Percentiles rank a stretch among this genome's conserved stretches.
Evolutionary conservation across 2,113 vertebrate species (phyloP).

Genomic region (Vireo altiloquus): DNA sequence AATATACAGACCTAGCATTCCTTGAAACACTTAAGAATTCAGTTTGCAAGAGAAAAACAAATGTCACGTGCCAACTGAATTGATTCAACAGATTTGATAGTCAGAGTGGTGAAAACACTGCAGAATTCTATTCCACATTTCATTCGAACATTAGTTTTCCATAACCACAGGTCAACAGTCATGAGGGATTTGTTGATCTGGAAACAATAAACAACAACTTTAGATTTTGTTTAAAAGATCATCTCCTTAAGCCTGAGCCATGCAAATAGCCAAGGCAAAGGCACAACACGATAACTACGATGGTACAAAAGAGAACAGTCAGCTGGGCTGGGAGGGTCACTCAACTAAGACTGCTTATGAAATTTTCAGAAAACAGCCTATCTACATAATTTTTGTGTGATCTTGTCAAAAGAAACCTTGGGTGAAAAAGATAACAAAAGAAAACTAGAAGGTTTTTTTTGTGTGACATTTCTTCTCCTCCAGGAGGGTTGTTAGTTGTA

Average conservation of each 20-base stretch:
- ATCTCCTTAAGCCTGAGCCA: background rate
- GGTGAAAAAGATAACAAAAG: background rate
- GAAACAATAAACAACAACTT: background rate
- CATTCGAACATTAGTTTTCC: background rate
- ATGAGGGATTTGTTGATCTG: background rate
- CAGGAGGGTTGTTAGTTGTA: background rate
- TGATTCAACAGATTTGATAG: background rate
- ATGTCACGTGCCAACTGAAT: background rate
- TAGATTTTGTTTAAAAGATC: background rate
- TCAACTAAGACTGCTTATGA: background rate
- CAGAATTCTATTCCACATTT: background rate
- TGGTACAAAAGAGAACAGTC: background rate
- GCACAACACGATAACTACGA: accelerated
- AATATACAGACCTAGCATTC: background rate
- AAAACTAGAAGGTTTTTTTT: background rate
- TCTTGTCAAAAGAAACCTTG: background rate
- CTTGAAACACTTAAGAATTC: background rate
- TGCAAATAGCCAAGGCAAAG: background rate
- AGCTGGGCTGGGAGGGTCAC: background rate
- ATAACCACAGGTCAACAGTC: background rate
- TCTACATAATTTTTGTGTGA: background rate
- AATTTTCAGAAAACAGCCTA: background rate
- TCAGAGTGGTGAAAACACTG: background rate
- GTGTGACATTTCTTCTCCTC: background rate
- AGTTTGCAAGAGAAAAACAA: background rate